Percentiles rank a stretch among this genome's conserved stretches.
Conservation (phyloP, 2,888 invertebrate genomes). For the Penaeus monodon region DNA sequence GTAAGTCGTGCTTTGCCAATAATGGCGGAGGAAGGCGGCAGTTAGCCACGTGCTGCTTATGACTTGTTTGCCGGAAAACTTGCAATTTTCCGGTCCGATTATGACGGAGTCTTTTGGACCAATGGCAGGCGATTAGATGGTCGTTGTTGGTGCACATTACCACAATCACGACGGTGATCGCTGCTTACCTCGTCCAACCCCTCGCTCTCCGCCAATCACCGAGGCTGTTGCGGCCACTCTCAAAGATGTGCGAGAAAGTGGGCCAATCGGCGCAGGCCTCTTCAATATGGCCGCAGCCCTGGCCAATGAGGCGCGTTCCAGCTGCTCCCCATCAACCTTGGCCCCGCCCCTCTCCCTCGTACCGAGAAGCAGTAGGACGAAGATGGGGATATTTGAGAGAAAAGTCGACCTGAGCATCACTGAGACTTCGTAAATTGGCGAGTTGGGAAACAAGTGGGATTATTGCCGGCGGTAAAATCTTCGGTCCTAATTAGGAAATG, state of each 20-base stretch:
- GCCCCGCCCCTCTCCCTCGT: slow-evolving; percentile 34
- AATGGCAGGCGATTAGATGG: slow-evolving; percentile 56
- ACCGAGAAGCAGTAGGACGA: slow-evolving; percentile 20
- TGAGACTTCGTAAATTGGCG: slow-evolving; percentile 36
- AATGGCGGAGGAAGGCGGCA: slow-evolving; percentile 15
- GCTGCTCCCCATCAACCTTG: background rate
- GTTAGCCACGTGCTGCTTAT: background rate
- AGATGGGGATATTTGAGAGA: slow-evolving; percentile 46
- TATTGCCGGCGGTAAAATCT: slow-evolving; percentile 30
- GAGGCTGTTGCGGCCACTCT: slow-evolving; percentile 41
- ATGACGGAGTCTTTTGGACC: slow-evolving; percentile 57
- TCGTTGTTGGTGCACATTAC: slow-evolving; percentile 60
- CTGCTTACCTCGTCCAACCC: slow-evolving; percentile 55
- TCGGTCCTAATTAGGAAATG: slow-evolving; percentile 37
- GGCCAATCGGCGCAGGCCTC: slow-evolving; percentile 30
- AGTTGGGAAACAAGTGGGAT: slow-evolving; percentile 43
- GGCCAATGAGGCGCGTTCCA: slow-evolving; percentile 28
- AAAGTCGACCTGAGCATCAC: slow-evolving; percentile 52
- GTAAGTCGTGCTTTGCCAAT: slow-evolving; percentile 11
- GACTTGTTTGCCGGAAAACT: slow-evolving; percentile 20
- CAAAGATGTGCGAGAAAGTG: slow-evolving; percentile 40
- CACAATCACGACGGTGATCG: slow-evolving; percentile 58
- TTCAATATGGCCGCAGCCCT: slow-evolving; percentile 35
- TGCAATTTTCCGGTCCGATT: slow-evolving; percentile 56
- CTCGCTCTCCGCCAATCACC: slow-evolving; percentile 52